Base-by-base conservation (phyloP, 2,888 invertebrate species). In the Caenorhabditis angaria region DNA sequence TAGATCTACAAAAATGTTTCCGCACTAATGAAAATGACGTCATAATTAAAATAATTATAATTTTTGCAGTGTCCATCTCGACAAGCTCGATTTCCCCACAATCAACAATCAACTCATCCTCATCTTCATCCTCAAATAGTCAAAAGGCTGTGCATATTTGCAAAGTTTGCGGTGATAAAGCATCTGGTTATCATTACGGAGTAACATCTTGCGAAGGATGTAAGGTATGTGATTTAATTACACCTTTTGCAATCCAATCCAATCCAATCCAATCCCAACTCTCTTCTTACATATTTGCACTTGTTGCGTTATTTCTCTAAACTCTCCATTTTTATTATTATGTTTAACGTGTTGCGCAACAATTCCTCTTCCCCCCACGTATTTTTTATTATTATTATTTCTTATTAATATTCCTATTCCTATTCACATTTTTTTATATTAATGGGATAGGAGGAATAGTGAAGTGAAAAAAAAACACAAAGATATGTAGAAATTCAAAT, bases 201-300 rank as follows among this genome's bases (percentile, higher is more conserved):
- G 96, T 97, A 83, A 96, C 95, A 77, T 95, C 95, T 80, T 97
- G 96, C 90, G 96, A 97, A 90, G 96, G 97, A 82, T 97, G 96
- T 90, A 97, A 96, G 93, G 95, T 95, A 90, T 89, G 89, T 47
- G 27, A 50, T 20, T 32, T 27, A 54, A 54, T 27, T 27, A 18
- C 18, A 10, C 41, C 41, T 27, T 27, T 48, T 48, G 5, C 5
- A 8, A 48, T 48, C 10, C 5, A 48, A 48, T 14, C n/a, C n/a
- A 8, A 35, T 35, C 6, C 14, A 10, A 10, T 35, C 22, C 51
- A 22, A 51, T 12, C 20, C 12, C 3, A 51, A 51, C 5, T 27
- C 41, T 41, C 10, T 18, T 14, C 10, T 18, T 18, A 25, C 18
- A 54, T 54, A 54, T 54, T 54, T 54, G 54, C 54, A 27, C 18